Base-by-base conservation (phyloP, 92 coral and sea anemone genomes). In the Heteractis magnifica region DNA sequence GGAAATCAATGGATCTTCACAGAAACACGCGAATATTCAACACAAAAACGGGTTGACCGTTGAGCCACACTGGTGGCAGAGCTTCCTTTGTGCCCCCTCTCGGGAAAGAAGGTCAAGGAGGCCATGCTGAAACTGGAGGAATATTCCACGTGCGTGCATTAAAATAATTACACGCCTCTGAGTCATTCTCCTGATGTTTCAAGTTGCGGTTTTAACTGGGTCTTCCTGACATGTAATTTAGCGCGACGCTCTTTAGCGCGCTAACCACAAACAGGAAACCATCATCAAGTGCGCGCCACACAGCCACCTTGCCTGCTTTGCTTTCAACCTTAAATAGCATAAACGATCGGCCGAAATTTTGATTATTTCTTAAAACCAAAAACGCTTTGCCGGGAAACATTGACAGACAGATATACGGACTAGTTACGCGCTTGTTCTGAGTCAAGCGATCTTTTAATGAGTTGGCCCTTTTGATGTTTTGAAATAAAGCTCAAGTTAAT, bases 171-270 rank as follows among this genome's bases (percentile, higher is more conserved):
- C 49, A 23, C 73, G 73, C 14, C 73, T 68, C 73, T 9, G 44
- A 68, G 49, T 16, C 73, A 68, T 68, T 68, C 73, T 68, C 73
- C 6, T 26, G 73, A 68, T 12, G 73, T 68, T 68, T 26, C 49
- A 21, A 68, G 73, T 68, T 68, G 73, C 73, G 73, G 73, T 68
- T 68, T 68, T 13, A 41, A 23, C 73, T 15, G 20, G 20, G 73
- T 68, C 73, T 68, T n/a, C 73, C 73, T 8, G 73, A 23, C 49
- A 11, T 6, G 23, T 13, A 68, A 68, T 68, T 68, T 8, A 68
- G 12, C 16, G 49, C 73, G 5, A 68, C 21, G 23, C 73, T 68
- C 73, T 68, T 68, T 23, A 68, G 73, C 73, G 50, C 44, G 20
- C 13, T 20, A 11, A 26, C 73, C 73, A 26, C 73, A 21, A 53